Conservation (phyloP, 2,888 invertebrate genomes). For the Lasioglossum leucozonium region DNA sequence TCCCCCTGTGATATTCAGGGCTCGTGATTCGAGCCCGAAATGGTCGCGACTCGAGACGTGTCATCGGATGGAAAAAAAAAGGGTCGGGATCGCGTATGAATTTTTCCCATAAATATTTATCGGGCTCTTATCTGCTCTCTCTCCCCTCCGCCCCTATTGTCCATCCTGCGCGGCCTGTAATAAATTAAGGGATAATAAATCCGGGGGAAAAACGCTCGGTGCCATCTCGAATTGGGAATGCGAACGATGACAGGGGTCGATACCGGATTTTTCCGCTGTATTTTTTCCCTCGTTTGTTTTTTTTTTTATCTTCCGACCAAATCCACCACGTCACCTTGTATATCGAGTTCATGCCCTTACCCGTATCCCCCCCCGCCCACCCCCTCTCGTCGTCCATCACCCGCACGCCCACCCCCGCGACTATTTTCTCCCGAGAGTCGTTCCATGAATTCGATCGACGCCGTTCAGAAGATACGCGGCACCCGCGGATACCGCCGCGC, state of each 20-base stretch:
- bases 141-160: background rate
- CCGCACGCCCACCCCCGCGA: slow-evolving; percentile 11
- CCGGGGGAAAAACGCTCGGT: slow-evolving; percentile 31
- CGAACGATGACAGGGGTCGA: slow-evolving; percentile 31
- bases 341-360: slow-evolving; percentile 34
- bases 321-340: slow-evolving; percentile 26
- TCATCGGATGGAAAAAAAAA: background rate
- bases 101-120: slow-evolving; percentile 58
- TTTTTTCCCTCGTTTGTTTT: slow-evolving; percentile 8
- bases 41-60: background rate
- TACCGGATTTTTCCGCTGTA: slow-evolving; percentile 22
- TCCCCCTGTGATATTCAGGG: background rate
- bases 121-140: slow-evolving; percentile 31
- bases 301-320: slow-evolving; percentile 9
- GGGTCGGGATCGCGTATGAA: background rate
- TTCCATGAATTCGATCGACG: slow-evolving; percentile 64
- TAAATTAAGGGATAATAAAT: slow-evolving; percentile 51
- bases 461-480: slow-evolving; percentile 26
- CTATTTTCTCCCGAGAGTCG: slow-evolving; percentile 55
- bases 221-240: slow-evolving; percentile 31
- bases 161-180: slow-evolving; percentile 25
- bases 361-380: background rate
- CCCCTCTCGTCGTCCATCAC: background rate
- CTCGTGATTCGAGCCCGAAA: slow-evolving; percentile 4
- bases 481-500: slow-evolving; percentile 52